Evolutionary conservation across 2,113 vertebrate species (phyloP).

Genomic region (Malurus cyaneus): DNA sequence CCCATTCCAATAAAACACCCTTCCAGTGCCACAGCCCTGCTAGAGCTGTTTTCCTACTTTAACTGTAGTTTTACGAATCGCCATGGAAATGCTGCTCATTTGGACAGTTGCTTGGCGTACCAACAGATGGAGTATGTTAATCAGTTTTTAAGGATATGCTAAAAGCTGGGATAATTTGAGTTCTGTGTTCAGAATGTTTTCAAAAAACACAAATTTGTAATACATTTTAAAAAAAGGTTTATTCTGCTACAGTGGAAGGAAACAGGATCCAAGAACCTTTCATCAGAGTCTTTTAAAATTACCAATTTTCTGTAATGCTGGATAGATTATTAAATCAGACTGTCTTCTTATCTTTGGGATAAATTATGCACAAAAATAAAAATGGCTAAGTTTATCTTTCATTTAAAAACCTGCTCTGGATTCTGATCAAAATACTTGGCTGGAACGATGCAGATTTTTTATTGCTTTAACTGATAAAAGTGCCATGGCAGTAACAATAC

Average conservation of each 20-base stretch:
- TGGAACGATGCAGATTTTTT: background rate
- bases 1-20: rapidly evolving
- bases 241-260: background rate
- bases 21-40: background rate
- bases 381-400: background rate
- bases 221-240: background rate
- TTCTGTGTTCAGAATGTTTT: background rate
- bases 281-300: background rate
- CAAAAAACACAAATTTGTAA: background rate
- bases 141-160: background rate
- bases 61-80: background rate
- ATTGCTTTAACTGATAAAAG: background rate
- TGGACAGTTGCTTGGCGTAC: background rate
- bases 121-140: conserved; percentile 55
- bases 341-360: background rate
- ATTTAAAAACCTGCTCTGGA: background rate
- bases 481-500: background rate
- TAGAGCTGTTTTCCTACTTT: background rate
- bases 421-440: background rate
- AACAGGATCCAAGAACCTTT: background rate
- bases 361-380: background rate
- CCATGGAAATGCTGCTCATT: background rate
- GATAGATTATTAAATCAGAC: background rate
- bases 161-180: background rate
- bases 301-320: background rate